A percentile compares a stretch with the other conserved stretches of the same genome.
Conservation (phyloP, 2,888 invertebrate species). For the Drosophila yooni region DNA sequence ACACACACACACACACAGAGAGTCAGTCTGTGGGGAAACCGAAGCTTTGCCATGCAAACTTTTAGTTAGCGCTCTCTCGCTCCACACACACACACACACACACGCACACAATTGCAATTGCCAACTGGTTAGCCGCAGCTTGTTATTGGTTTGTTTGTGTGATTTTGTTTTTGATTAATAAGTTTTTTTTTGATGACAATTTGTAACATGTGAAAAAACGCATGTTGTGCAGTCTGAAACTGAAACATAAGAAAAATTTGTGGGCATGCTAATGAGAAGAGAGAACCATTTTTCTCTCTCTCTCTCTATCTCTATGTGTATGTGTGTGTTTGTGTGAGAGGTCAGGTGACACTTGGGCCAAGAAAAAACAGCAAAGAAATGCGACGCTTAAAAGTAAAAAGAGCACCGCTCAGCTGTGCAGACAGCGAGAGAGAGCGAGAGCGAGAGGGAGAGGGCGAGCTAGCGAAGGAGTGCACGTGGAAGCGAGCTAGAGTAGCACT, state of each 20-base stretch:
- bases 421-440: constrained; percentile 13
- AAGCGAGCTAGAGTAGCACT: constrained; percentile 10
- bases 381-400: constrained; percentile 54
- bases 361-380: constrained; percentile 57
- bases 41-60: constrained; percentile 43
- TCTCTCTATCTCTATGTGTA: not conserved
- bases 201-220: constrained; percentile 49
- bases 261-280: constrained; percentile 44
- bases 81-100: constrained; percentile 20
- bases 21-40: constrained; percentile 26
- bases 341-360: constrained; percentile 73
- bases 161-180: constrained; percentile 53
- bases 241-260: constrained; percentile 43
- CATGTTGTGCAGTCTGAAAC: constrained; percentile 18
- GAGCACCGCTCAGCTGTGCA: constrained; percentile 46
- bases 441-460: constrained; percentile 16
- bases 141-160: constrained; percentile 63
- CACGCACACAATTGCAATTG: constrained; percentile 25
- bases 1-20: constrained; percentile 4
- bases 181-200: constrained; percentile 48
- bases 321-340: constrained; percentile 20
- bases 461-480: constrained; percentile 28
- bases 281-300: not conserved
- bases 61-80: constrained; percentile 49
- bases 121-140: constrained; percentile 41